Base-by-base conservation (phyloP, 2,888 invertebrate genomes). In the Hypselothyrea guttata region DNA sequence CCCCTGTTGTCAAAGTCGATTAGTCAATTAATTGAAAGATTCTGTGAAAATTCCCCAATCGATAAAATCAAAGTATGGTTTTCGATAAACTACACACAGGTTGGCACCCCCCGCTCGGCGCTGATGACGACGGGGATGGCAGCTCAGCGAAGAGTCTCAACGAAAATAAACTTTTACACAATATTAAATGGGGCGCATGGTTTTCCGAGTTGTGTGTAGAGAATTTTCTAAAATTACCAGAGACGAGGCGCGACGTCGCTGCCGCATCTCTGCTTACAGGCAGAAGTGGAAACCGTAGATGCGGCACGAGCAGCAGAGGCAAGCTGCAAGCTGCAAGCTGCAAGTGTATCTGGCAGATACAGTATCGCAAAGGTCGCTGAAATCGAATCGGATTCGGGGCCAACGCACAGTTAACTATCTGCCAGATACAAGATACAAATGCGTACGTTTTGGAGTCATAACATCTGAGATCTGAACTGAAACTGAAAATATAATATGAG, bases 131-230 rank as follows among this genome's bases (percentile, higher is more conserved):
- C 9, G 13, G 28, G 16, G 47, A 41, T 12, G 59, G 16, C 22
- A 13, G 42, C 51, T 42, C 35, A 37, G 1, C 49, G 27, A 40
- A 63, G 54, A 48, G 49, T 41, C 48, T 12, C 45, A 53, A 77
- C 78, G 41, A 69, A 78, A 78, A 78, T 84, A 86, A 86, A 78
- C 86, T 77, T 86, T 76, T 78, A 86, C 82, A 78, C 70, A 86
- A 84, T 73, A 78, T 70, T 70, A 78, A 81, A 71, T 76, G 86
- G 71, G 85, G 81, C 81, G 86, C 58, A 67, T 76, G 75, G 46
- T 71, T 55, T 74, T 65, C 66, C 54, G 49, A 70, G 58, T 73
- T 81, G 58, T 59, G 56, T 85, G 67, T 63, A 69, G 76, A 49
- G 76, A 78, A 63, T 65, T 54, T 84, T 77, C 76, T 77, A 77